Percentiles rank a stretch among this genome's conserved stretches.
These are phyloP conservation scores for Chrysochloris asiatica DNA, from an alignment of 2,113 vertebrate genomes.

Conservation along the genomic window DNA sequence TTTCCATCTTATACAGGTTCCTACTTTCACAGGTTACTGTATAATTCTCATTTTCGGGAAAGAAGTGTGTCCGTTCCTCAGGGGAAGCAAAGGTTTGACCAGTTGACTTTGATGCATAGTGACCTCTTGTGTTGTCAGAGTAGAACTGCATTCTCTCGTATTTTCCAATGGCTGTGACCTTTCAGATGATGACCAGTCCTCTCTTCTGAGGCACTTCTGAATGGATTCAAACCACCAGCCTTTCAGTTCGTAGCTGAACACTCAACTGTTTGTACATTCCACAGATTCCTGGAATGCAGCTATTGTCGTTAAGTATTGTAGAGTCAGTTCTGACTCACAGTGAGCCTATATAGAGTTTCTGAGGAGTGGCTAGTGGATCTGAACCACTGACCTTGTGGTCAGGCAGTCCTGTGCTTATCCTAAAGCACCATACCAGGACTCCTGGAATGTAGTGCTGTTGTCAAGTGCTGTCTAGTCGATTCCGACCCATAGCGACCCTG, in stretches of 20 bases:
- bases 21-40: not conserved
- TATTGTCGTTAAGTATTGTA: too few species aligned
- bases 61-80: not conserved
- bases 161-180: not conserved
- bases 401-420: too few species aligned
- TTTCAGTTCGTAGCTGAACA: not conserved
- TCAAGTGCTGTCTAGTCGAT: too few species aligned
- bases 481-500: too few species aligned
- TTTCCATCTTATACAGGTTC: not conserved
- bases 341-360: too few species aligned
- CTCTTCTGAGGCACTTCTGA: not conserved
- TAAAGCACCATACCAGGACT: too few species aligned
- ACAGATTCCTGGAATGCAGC: too few species aligned
- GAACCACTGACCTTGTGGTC: too few species aligned
- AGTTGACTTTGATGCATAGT: not conserved
- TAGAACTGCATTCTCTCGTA: not conserved
- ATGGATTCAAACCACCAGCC: not conserved
- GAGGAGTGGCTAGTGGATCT: too few species aligned
- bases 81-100: not conserved
- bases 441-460: too few species aligned
- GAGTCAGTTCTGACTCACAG: too few species aligned
- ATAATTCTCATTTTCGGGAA: not conserved
- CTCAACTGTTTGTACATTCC: too few species aligned
- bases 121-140: not conserved
- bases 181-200: not conserved